Evolutionary conservation across 1,140 invertebrate species (phyloP).

Genomic region (Anagrus nilaparvatae): DNA sequence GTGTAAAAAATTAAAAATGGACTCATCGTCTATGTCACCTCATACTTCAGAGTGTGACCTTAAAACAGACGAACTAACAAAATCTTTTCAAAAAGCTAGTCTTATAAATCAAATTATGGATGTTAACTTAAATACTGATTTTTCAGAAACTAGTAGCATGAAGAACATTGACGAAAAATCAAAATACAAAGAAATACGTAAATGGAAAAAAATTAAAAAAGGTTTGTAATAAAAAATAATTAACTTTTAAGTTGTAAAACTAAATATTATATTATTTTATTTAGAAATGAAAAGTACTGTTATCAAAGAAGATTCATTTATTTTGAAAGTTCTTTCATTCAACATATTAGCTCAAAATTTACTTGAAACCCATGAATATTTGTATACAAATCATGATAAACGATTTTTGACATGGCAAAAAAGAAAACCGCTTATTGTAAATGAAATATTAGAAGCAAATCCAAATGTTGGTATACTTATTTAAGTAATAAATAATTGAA

Average conservation of each 20-base stretch:
- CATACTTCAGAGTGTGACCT: too few relatives aligned
- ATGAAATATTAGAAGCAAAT: conserved; percentile 57
- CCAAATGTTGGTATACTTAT: conserved; percentile 56
- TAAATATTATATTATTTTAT: too few relatives aligned
- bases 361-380: conserved; percentile 58
- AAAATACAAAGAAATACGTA: conserved; percentile 30
- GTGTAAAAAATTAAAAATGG: too few relatives aligned
- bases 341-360: conserved; percentile 82
- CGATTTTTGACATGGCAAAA: conserved; percentile 58
- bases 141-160: too few relatives aligned
- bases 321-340: conserved; percentile 55
- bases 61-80: too few relatives aligned
- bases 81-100: too few relatives aligned
- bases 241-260: too few relatives aligned
- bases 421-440: conserved; percentile 54
- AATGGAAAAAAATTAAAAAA: conserved; percentile 26
- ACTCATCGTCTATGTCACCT: too few relatives aligned
- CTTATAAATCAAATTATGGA: too few relatives aligned
- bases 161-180: conserved; percentile 20
- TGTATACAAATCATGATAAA: conserved; percentile 58
- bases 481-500: neutral
- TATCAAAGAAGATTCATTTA: conserved; percentile 29
- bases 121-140: conserved; percentile 6
- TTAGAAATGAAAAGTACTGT: conserved; percentile 22
- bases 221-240: conserved; percentile 17